A percentile compares a stretch with the other conserved stretches of the same genome.
These are phyloP conservation scores for Cardiocondyla obscurior DNA, from an alignment of 1,140 invertebrate species.

Conservation along the genomic window DNA sequence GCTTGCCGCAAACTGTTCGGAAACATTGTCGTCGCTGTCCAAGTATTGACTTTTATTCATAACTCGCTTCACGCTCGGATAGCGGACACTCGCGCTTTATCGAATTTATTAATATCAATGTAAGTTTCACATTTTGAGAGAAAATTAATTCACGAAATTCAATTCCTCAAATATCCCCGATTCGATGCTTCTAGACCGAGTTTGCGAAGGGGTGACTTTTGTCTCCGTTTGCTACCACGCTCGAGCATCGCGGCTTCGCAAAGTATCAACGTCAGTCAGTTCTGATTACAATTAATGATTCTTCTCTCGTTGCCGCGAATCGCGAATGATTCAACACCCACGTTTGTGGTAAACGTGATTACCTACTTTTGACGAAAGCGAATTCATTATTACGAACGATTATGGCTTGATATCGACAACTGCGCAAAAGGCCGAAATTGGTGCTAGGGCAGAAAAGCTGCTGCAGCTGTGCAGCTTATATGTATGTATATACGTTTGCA, in stretches of 20 bases:
- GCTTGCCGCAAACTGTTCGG: background rate
- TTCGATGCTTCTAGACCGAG: background rate
- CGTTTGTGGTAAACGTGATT: background rate
- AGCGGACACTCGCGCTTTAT: background rate
- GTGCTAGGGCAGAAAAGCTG: constrained; percentile 12
- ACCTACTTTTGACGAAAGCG: background rate
- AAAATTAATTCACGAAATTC: background rate
- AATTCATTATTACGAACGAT: background rate
- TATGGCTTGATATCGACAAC: constrained; percentile 24
- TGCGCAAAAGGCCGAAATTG: constrained; percentile 25
- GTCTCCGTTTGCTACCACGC: background rate
- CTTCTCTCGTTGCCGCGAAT: background rate
- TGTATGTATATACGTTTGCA: background rate
- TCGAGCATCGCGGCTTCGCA: background rate
- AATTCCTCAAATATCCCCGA: background rate
- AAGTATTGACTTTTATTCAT: background rate
- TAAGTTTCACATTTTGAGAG: background rate
- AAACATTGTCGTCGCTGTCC: background rate
- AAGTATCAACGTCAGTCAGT: background rate
- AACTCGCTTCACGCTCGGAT: too few relatives aligned
- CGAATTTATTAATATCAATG: background rate
- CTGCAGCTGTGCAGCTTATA: background rate
- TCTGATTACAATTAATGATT: background rate
- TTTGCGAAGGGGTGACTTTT: background rate
- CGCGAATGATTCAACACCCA: background rate